These are phyloP conservation scores for Gibbula magus DNA, from an alignment of 2,888 invertebrate genomes.

Conservation along the genomic window DNA sequence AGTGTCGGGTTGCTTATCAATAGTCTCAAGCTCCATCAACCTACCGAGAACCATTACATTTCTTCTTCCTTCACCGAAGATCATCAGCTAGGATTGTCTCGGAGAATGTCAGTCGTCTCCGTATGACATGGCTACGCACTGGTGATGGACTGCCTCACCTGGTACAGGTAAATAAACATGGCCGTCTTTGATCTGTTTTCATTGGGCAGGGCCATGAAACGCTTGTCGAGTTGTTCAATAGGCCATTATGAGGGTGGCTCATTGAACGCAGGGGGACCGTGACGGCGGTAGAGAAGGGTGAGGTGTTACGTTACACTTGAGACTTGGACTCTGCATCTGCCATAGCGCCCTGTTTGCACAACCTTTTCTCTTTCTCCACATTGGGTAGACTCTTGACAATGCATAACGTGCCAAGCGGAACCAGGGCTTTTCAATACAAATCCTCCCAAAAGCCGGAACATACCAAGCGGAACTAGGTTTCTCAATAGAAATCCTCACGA, in stretches of 20 bases:
- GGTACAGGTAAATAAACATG: conserved; percentile 7
- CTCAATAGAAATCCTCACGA: not conserved
- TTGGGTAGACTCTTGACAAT: conserved; percentile 4
- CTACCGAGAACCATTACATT: too few species aligned
- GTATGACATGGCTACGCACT: not conserved
- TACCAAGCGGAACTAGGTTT: not conserved
- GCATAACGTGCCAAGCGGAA: not conserved
- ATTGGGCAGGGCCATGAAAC: not conserved
- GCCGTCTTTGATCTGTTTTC: not conserved
- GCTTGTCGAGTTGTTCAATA: conserved; percentile 6
- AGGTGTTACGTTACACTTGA: conserved; percentile 5
- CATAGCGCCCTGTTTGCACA: not conserved
- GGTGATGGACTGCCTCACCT: not conserved
- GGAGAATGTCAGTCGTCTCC: too few species aligned
- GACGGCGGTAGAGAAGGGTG: not conserved
- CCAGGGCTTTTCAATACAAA: not conserved
- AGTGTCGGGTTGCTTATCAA: too few species aligned
- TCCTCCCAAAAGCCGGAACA: not conserved
- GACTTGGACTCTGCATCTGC: not conserved
- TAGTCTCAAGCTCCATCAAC: too few species aligned
- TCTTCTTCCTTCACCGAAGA: too few species aligned
- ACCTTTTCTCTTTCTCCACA: not conserved
- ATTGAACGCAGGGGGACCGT: not conserved
- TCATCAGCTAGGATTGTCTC: too few species aligned
- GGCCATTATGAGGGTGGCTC: not conserved